Evolutionary conservation across 2,888 invertebrate genomes (phyloP).

Genomic region (Drosophila demipolita): DNA sequence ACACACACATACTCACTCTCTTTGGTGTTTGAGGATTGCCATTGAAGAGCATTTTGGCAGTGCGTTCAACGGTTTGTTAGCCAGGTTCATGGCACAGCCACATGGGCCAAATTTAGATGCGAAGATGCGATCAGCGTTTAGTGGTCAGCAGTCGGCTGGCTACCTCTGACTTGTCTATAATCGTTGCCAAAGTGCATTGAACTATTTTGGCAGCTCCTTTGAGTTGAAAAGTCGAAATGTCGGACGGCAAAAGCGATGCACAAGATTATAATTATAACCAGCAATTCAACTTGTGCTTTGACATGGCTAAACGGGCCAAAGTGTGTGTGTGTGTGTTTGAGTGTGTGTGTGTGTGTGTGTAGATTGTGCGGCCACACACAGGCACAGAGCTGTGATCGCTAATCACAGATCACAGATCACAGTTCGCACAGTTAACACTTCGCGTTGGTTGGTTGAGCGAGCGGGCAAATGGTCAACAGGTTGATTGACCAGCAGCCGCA

Average conservation of each 20-base stretch:
- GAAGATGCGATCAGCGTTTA: slow-evolving; percentile 4
- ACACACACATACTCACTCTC: background rate
- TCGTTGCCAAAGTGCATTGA: slow-evolving; percentile 41
- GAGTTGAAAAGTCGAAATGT: slow-evolving; percentile 38
- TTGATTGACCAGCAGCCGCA: slow-evolving; percentile 40
- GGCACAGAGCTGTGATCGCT: background rate
- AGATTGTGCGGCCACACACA: slow-evolving; percentile 19
- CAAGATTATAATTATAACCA: slow-evolving; percentile 23
- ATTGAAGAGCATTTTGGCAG: slow-evolving; percentile 22
- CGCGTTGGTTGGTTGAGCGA: slow-evolving; percentile 4
- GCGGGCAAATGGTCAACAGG: slow-evolving; percentile 38
- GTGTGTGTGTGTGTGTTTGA: background rate
- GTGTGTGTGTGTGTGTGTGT: background rate
- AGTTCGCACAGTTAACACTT: slow-evolving; percentile 34
- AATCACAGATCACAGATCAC: slow-evolving; percentile 12
- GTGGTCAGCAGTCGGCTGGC: slow-evolving; percentile 5
- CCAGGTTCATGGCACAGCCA: slow-evolving; percentile 23
- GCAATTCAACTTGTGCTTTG: slow-evolving; percentile 26
- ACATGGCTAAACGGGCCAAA: slow-evolving; percentile 24
- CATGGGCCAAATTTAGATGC: slow-evolving; percentile 21
- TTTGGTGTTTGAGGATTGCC: slow-evolving; percentile 14
- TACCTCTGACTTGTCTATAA: slow-evolving; percentile 3
- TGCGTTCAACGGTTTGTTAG: slow-evolving; percentile 22
- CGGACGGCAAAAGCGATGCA: slow-evolving; percentile 23
- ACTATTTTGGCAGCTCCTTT: slow-evolving; percentile 7